Conservation (phyloP, 2,888 invertebrate genomes). For the Enchytraeus crypticus region DNA sequence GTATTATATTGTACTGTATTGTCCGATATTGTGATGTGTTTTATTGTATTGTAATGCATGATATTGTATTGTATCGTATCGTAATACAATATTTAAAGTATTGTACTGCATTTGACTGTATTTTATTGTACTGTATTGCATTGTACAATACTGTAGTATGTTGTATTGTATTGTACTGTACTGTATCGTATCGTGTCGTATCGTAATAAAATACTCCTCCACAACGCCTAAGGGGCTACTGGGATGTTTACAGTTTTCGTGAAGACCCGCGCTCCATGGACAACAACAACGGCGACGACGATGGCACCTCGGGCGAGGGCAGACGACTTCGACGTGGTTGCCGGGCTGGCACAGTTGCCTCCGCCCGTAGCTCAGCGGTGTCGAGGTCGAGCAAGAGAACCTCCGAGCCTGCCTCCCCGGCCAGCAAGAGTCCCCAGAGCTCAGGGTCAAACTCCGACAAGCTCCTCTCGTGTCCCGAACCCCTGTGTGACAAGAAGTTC, state of each 20-base stretch:
- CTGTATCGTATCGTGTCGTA: not conserved
- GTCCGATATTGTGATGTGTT: too few relatives aligned
- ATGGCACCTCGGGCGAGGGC: not conserved
- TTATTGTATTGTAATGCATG: too few relatives aligned
- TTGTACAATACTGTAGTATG: not conserved
- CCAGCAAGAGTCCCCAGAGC: not conserved
- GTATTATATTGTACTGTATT: too few relatives aligned
- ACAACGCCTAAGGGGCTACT: too few relatives aligned
- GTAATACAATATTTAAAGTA: too few relatives aligned
- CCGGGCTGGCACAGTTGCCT: not conserved
- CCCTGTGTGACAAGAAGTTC: not conserved
- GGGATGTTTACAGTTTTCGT: not conserved
- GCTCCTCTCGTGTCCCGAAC: not conserved
- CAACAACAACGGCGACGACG: not conserved
- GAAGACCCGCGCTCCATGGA: not conserved
- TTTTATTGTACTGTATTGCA: not conserved
- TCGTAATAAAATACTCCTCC: not conserved
- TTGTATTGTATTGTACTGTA: conserved; percentile 24
- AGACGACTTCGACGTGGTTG: not conserved
- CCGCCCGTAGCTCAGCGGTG: not conserved
- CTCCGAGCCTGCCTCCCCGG: not conserved
- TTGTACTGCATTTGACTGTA: not conserved
- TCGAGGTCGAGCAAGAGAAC: not conserved
- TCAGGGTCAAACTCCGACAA: not conserved
- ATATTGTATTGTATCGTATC: too few relatives aligned